phyloP scores from a whole-genome alignment of 1,140 invertebrate species.

The Psilanteris sp. region DNA sequence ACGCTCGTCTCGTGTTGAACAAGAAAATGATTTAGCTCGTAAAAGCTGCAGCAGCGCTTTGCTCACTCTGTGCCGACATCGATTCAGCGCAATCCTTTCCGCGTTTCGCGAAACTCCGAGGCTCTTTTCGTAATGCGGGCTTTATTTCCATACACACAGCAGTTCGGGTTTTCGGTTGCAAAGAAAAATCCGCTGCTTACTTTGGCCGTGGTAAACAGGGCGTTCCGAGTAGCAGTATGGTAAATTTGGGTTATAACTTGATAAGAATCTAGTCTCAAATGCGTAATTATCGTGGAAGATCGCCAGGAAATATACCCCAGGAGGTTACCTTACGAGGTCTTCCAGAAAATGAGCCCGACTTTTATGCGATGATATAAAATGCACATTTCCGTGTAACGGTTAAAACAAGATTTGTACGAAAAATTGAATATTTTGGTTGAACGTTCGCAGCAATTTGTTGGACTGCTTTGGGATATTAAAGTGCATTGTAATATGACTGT shows the following conservation, averaged over 20 bases:
- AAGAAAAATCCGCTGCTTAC: constrained; percentile 24
- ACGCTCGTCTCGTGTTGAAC: constrained; percentile 20
- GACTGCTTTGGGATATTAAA: too few relatives aligned
- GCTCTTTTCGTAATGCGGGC: constrained; percentile 29
- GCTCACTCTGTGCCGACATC: constrained; percentile 20
- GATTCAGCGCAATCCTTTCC: constrained; percentile 45
- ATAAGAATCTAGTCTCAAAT: constrained; percentile 46
- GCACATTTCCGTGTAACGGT: constrained; percentile 27
- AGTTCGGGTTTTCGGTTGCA: not conserved
- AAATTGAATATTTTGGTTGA: too few relatives aligned
- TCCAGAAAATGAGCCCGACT: constrained; percentile 19
- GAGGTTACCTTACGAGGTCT: constrained; percentile 33
- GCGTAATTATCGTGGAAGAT: constrained; percentile 47
- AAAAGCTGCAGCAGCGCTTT: constrained; percentile 45
- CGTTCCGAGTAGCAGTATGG: not conserved
- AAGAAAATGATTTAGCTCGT: constrained; percentile 62
- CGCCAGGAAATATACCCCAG: constrained; percentile 35
- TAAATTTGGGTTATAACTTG: constrained; percentile 29
- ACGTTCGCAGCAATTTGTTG: too few relatives aligned
- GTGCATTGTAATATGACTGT: too few relatives aligned
- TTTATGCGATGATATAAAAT: constrained; percentile 31
- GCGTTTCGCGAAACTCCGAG: constrained; percentile 22
- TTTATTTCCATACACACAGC: constrained; percentile 31
- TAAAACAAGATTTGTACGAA: constrained; percentile 24
- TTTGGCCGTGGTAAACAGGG: constrained; percentile 13